phyloP scores from a whole-genome alignment of 1,140 invertebrate genomes.

The Drosophila nikananu region DNA sequence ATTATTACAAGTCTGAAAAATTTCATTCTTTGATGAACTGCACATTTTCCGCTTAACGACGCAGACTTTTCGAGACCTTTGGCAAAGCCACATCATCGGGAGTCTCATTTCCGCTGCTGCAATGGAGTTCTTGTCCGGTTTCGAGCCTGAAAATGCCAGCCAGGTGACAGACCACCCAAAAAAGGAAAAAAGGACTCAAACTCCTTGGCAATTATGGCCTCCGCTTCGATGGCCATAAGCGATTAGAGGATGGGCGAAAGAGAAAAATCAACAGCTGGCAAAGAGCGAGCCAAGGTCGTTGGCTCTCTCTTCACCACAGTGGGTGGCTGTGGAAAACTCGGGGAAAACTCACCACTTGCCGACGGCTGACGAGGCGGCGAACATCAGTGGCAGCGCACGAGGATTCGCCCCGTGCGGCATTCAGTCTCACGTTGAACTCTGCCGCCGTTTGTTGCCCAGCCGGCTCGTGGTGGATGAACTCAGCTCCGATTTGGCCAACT shows the following conservation, averaged over 20 bases:
- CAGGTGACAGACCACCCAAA: constrained; percentile 2
- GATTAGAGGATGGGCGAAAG: constrained; percentile 12
- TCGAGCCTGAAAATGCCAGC: not conserved
- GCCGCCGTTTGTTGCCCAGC: constrained; percentile 65
- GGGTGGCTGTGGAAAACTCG: constrained; percentile 2
- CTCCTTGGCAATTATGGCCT: constrained; percentile 19
- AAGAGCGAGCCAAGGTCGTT: constrained; percentile 71
- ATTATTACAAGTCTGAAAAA: not conserved
- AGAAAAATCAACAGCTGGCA: constrained; percentile 75
- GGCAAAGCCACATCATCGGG: not conserved
- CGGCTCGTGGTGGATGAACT: constrained; percentile 11
- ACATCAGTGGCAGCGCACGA: constrained; percentile 7
- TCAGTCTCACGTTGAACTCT: constrained; percentile 77
- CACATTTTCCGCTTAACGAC: not conserved
- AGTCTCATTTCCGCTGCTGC: constrained; percentile 4
- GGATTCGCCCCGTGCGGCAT: constrained; percentile 37
- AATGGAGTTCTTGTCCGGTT: not conserved
- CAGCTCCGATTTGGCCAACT: constrained; percentile 14
- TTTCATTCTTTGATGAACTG: not conserved
- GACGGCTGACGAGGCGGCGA: not conserved
- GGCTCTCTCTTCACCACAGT: constrained; percentile 46
- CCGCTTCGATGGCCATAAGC: constrained; percentile 31
- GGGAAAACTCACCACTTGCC: constrained; percentile 54
- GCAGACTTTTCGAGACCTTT: not conserved
- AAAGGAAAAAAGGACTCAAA: not conserved